phyloP scores from a whole-genome alignment of 2,113 vertebrate species.

The Nycticryphes semicollaris region DNA sequence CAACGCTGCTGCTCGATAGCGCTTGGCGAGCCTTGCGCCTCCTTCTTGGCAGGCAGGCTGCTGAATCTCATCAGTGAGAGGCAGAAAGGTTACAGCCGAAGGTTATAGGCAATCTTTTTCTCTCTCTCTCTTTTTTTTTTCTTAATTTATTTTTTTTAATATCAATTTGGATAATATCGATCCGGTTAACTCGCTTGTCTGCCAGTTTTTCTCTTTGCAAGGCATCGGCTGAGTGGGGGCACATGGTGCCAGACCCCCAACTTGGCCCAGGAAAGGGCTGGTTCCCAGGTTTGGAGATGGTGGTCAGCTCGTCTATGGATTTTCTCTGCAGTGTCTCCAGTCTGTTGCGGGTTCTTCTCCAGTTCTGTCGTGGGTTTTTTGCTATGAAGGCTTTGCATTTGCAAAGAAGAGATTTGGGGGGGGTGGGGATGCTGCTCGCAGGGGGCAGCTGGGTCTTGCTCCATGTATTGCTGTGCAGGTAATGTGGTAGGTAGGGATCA shows the following conservation, averaged over 20 bases:
- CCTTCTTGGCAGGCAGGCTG: neutral
- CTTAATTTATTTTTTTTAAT: neutral
- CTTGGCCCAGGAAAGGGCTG: neutral
- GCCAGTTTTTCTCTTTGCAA: neutral
- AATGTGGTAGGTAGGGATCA: neutral
- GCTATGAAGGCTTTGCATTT: neutral
- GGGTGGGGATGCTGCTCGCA: neutral
- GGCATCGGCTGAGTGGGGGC: no score
- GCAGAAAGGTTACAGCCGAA: neutral
- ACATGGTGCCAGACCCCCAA: accelerated
- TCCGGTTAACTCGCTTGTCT: neutral
- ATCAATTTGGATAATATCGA: neutral
- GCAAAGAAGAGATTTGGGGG: neutral
- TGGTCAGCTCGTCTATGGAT: accelerated
- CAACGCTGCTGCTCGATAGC: neutral
- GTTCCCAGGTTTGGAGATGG: neutral
- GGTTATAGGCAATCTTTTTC: neutral
- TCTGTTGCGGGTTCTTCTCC: neutral
- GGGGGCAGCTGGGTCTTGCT: neutral
- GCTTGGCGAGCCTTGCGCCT: neutral
- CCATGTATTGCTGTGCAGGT: accelerated
- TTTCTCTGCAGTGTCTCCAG: neutral
- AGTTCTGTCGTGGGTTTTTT: neutral
- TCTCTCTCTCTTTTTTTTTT: neutral
- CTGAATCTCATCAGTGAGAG: neutral